These are phyloP conservation scores for Pristionchus entomophagus DNA, from an alignment of 2,888 invertebrate genomes.

Conservation along the genomic window DNA sequence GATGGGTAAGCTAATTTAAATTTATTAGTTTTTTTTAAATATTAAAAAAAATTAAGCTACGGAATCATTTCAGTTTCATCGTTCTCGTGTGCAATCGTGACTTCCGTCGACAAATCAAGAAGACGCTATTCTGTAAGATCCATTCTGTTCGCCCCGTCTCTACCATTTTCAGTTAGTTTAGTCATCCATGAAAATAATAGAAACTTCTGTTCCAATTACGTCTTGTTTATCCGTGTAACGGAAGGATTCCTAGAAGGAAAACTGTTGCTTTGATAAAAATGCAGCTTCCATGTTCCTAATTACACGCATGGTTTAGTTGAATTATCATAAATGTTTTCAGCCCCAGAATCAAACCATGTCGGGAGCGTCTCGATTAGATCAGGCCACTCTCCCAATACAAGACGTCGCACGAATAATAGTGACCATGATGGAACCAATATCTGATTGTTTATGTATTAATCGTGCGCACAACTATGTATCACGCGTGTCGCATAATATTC, in stretches of 20 bases:
- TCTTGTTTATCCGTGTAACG: too few species aligned
- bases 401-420: background rate
- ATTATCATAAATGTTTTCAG: background rate
- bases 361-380: background rate
- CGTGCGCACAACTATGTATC: too few species aligned
- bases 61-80: conserved; percentile 36
- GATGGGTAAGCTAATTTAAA: conserved; percentile 55
- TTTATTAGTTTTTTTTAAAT: background rate
- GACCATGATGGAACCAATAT: background rate
- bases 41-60: background rate
- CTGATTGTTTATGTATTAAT: background rate
- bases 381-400: background rate
- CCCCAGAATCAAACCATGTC: background rate
- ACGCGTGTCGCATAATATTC: too few species aligned
- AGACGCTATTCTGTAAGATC: conserved; percentile 5
- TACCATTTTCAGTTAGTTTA: background rate
- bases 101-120: conserved; percentile 32
- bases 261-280: background rate
- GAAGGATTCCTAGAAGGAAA: too few species aligned
- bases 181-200: background rate
- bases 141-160: background rate
- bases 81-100: conserved; percentile 36
- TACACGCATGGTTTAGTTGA: background rate
- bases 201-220: background rate
- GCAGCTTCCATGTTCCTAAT: background rate